A percentile compares a stretch with the other conserved stretches of the same genome.
Evolutionary conservation across 2,888 invertebrate species (phyloP).

Genomic region (Drosophila anomalata): DNA sequence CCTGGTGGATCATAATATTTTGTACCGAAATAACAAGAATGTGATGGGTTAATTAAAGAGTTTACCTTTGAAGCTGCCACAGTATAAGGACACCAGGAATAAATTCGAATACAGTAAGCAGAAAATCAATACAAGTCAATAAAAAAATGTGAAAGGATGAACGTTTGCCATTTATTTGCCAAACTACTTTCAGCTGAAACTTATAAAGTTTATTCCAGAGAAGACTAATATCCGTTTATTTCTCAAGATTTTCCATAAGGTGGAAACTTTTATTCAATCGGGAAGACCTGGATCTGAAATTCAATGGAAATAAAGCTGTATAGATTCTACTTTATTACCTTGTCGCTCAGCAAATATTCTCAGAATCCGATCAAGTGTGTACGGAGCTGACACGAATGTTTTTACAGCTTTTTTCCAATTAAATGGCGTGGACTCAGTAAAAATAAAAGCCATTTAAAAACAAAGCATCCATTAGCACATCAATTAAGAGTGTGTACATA

Average conservation of each 20-base stretch:
- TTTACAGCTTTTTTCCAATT: slow-evolving; percentile 6
- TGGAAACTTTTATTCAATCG: background rate
- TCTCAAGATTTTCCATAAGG: background rate
- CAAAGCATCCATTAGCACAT: slow-evolving; percentile 49
- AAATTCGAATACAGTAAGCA: slow-evolving; percentile 19
- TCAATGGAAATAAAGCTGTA: background rate
- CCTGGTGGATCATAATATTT: slow-evolving; percentile 12
- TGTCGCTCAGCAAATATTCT: slow-evolving; percentile 5
- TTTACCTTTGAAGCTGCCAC: slow-evolving; percentile 4
- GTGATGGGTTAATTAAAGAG: slow-evolving; percentile 21
- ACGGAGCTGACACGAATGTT: background rate
- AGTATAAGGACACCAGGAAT: background rate
- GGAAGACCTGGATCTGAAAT: background rate
- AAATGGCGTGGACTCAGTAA: slow-evolving; percentile 16
- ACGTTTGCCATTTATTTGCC: slow-evolving; percentile 20
- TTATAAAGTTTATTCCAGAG: background rate
- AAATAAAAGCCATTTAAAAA: slow-evolving; percentile 39
- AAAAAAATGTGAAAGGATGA: slow-evolving; percentile 13
- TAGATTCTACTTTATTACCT: slow-evolving; percentile 5
- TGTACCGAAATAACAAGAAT: slow-evolving; percentile 5
- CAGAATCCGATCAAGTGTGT: background rate
- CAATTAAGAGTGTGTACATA: slow-evolving; percentile 41
- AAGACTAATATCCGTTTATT: slow-evolving; percentile 18
- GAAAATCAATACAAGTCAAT: slow-evolving; percentile 35
- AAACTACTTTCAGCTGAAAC: slow-evolving; percentile 16